These are phyloP conservation scores for Spizaetus ornatus DNA, from an alignment of 2,113 vertebrate species.

Conservation along the genomic window DNA sequence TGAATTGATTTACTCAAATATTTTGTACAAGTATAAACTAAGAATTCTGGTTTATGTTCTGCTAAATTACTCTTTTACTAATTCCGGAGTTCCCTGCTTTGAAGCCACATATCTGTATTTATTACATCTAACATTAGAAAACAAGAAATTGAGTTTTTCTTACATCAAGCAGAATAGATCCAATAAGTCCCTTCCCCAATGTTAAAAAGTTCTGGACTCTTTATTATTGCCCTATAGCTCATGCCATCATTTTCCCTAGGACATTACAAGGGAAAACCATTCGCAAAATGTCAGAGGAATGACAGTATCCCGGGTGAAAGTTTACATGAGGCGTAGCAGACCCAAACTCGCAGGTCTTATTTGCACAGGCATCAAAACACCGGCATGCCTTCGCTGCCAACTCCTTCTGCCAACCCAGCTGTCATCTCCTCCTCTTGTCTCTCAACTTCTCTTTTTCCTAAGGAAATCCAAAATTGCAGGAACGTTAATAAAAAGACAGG, in stretches of 20 bases:
- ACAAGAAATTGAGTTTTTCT: not conserved
- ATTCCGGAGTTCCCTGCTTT: not conserved
- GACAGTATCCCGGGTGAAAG: not conserved
- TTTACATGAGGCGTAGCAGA: rapidly evolving
- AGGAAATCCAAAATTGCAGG: not conserved
- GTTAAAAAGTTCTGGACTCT: not conserved
- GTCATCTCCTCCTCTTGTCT: not conserved
- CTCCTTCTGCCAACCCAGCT: not conserved
- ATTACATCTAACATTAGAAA: not conserved
- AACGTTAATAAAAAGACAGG: not conserved
- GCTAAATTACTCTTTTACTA: not conserved
- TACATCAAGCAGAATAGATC: not conserved
- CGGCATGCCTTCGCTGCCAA: not conserved
- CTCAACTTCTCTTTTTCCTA: not conserved
- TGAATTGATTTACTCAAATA: not conserved
- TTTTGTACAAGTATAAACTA: not conserved
- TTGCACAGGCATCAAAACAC: not conserved
- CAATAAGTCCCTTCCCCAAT: rapidly evolving
- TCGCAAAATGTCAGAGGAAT: not conserved
- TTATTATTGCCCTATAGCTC: not conserved
- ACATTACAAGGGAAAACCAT: not conserved
- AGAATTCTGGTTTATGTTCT: not conserved
- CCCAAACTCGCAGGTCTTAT: not conserved
- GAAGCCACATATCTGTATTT: not conserved
- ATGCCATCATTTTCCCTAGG: not conserved